Evolutionary conservation across 2,797 vertebrate species (phyloP).

Genomic region (Sebastiscus albofasciatus): DNA sequence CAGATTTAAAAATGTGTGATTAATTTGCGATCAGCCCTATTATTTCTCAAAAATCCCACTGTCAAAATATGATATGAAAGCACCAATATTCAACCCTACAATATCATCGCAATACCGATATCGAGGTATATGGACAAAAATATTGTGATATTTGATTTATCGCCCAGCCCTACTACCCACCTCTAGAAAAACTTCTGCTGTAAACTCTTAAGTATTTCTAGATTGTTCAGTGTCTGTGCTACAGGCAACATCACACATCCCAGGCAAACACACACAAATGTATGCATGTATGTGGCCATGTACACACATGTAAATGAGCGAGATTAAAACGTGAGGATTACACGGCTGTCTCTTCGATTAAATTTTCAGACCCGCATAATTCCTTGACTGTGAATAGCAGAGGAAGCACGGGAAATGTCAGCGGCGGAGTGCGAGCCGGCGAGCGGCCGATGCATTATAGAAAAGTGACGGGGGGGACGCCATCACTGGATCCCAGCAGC

Average conservation of each 20-base stretch:
- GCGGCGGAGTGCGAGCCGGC: background rate
- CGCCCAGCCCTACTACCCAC: background rate
- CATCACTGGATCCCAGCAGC: conserved; percentile 27
- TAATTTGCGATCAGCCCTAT: no score
- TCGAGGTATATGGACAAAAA: no score
- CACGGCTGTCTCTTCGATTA: conserved; percentile 54
- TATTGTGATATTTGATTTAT: no score
- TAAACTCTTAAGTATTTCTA: background rate
- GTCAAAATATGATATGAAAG: no score
- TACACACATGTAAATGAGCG: conserved; percentile 33
- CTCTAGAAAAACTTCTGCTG: background rate
- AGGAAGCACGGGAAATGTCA: conserved; percentile 36
- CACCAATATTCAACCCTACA: no score
- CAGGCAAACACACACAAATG: background rate
- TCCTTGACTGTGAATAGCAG: conserved; percentile 3
- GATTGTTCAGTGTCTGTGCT: background rate
- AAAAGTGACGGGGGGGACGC: background rate
- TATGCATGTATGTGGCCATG: background rate
- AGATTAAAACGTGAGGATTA: conserved; percentile 52
- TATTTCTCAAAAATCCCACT: no score
- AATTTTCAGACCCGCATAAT: conserved; percentile 12
- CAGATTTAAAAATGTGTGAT: no score
- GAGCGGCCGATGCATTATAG: background rate
- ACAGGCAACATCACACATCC: background rate
- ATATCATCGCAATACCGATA: no score